A percentile compares a stretch with the other conserved stretches of the same genome.
Conservation (phyloP, 2,888 invertebrate genomes). For the Philereme vetulata region DNA sequence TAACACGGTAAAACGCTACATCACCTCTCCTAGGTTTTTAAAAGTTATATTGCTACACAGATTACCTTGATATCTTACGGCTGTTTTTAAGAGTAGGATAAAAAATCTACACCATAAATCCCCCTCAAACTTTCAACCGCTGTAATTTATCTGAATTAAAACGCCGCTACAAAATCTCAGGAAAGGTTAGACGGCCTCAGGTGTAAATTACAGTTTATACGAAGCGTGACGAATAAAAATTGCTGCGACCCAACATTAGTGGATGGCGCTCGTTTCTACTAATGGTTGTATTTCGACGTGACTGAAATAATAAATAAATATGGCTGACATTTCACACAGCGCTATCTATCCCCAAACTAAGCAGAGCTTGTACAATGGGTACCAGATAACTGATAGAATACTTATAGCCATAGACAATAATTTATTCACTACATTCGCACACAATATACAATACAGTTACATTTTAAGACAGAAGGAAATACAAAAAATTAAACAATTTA, state of each 20-base stretch:
- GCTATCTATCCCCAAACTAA: too few relatives aligned
- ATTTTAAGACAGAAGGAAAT: too few relatives aligned
- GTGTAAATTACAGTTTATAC: conserved; percentile 40
- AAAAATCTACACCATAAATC: not conserved
- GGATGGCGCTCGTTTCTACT: conserved; percentile 1
- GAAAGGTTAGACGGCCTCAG: conserved; percentile 29
- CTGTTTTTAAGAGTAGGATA: too few relatives aligned
- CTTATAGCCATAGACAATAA: too few relatives aligned
- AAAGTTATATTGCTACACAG: not conserved
- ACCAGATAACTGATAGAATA: too few relatives aligned
- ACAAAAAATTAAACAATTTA: too few relatives aligned
- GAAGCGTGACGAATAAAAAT: conserved; percentile 40
- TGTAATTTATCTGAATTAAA: conserved; percentile 33
- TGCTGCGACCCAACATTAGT: conserved; percentile 34
- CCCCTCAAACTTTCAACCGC: conserved; percentile 14
- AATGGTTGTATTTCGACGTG: conserved; percentile 10
- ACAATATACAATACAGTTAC: too few relatives aligned
- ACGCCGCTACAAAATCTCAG: conserved; percentile 19
- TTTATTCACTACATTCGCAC: too few relatives aligned
- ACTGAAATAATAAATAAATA: conserved; percentile 7
- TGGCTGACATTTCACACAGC: too few relatives aligned
- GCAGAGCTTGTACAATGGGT: too few relatives aligned
- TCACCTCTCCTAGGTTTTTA: not conserved
- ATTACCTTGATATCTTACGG: too few relatives aligned
- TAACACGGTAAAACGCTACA: conserved; percentile 1